Evolutionary conservation across 2,797 vertebrate species (phyloP), one percentile per base, ranked within the genome.

Genomic region (Emydoidea blandingii): DNA sequence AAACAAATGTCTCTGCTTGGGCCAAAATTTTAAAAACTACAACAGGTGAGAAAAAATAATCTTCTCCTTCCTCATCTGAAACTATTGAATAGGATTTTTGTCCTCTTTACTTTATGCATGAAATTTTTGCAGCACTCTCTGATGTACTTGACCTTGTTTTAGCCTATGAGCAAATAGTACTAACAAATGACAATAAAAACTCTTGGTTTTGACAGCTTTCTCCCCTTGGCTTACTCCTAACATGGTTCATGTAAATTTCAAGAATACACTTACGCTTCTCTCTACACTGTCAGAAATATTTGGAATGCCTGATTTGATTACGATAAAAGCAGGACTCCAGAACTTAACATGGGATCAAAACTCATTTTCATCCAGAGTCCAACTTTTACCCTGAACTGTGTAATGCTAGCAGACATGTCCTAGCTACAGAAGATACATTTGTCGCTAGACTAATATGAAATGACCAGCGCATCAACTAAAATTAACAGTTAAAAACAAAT

Each of bases 201-300:
- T 78, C 62, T 80, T 68, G 8, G 25, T 89, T 95, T 88, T 90
- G 92, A 87, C 87, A 93, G 74, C 16, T 96, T 68, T 86, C 92
- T 83, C 85, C 52, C 54, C 68, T 65, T 88, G 90, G 85, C 78
- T 81, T 88, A 86, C 79, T 89, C 47, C 37, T 76, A 89, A 37
- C 1, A 1, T 15, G 85, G 79, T 79, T 93, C 72, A 34, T 14
- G 79, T 57, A 83, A 29, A 82, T 94, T 89, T 90, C 88, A 86
- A 52, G 84, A 92, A 85, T 65, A 72, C 27, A 29, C 0, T 0
- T 1, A 6, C 23, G 10, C 2, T 23, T 59, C 50, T 94, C 50
- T 49, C 65, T 79, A 10, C 4, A 79, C 10, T 68, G 12, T 57
- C 34, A 54, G 23, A 89, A 96, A 90, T 84, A 94, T n/a, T 92